Percentiles rank a stretch among this genome's conserved stretches.
phyloP scores from a whole-genome alignment of 2,888 invertebrate genomes.

The Pammene aurita region DNA sequence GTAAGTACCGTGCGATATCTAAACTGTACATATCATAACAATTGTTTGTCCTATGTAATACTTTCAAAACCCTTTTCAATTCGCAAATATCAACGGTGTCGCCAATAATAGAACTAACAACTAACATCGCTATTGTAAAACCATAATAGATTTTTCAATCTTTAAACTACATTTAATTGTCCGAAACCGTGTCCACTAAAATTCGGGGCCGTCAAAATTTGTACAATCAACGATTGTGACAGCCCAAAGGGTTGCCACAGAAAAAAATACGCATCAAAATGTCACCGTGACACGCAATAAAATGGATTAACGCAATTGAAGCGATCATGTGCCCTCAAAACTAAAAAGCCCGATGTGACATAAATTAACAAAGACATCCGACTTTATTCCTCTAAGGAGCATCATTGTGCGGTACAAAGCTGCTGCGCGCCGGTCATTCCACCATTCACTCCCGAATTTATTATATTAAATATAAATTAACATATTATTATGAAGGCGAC shows the following conservation, averaged over 20 bases:
- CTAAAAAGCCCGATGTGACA: background rate
- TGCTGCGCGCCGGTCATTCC: slow-evolving; percentile 37
- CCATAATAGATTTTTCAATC: slow-evolving; percentile 28
- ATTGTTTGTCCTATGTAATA: background rate
- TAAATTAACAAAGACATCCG: background rate
- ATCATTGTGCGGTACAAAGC: slow-evolving; percentile 30
- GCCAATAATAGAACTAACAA: slow-evolving; percentile 28
- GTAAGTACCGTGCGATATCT: too few species aligned
- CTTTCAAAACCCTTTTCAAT: slow-evolving; percentile 10
- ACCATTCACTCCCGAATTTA: slow-evolving; percentile 41
- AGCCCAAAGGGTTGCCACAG: slow-evolving; percentile 39
- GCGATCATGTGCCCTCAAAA: background rate
- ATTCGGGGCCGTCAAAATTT: slow-evolving; percentile 34
- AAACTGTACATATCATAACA: too few species aligned
- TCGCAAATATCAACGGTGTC: slow-evolving; percentile 21
- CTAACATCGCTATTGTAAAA: slow-evolving; percentile 20
- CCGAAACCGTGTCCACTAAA: slow-evolving; percentile 22
- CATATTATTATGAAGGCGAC: slow-evolving; percentile 41
- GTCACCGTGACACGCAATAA: slow-evolving; percentile 43
- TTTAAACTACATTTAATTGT: slow-evolving; percentile 28
- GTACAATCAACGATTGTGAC: slow-evolving; percentile 41
- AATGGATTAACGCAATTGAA: slow-evolving; percentile 44
- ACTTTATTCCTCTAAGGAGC: background rate
- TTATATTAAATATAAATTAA: slow-evolving; percentile 44
- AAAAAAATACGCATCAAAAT: slow-evolving; percentile 41